Conservation (phyloP, 2,113 vertebrate species). For the Heptranchias perlo region DNA sequence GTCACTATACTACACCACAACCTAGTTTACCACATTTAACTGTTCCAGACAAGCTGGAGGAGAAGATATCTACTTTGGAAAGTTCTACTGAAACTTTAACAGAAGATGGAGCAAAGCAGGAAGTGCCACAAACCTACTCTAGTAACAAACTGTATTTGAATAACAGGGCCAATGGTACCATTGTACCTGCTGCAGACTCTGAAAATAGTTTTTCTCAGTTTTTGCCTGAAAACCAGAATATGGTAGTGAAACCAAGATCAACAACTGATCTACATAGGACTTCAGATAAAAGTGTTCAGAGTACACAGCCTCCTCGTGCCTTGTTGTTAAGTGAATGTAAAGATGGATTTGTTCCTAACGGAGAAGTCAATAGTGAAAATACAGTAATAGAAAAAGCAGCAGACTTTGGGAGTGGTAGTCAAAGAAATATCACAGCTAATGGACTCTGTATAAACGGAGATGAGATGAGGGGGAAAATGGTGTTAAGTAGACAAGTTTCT, state of each 20-base stretch:
- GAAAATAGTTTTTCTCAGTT: constrained; percentile 39
- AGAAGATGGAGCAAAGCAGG: constrained; percentile 62
- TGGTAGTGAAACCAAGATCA: constrained; percentile 51
- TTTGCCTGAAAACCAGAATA: constrained; percentile 50
- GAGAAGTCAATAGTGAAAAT: constrained; percentile 63
- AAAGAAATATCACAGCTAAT: constrained; percentile 50
- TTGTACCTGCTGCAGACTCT: constrained; percentile 39
- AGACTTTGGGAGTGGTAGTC: constrained; percentile 40
- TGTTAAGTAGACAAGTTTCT: constrained; percentile 76
- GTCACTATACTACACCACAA: constrained; percentile 40
- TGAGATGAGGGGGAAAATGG: constrained; percentile 49
- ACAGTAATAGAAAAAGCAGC: constrained; percentile 47
- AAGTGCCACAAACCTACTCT: constrained; percentile 44
- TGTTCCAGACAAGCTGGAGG: constrained; percentile 49
- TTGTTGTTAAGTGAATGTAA: constrained; percentile 69
- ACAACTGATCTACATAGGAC: constrained; percentile 61
- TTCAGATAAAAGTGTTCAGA: constrained; percentile 53
- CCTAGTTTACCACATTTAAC: constrained; percentile 48
- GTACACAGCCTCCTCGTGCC: constrained; percentile 70
- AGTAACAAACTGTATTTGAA: constrained; percentile 44
- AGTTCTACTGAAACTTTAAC: constrained; percentile 78
- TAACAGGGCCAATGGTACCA: constrained; percentile 45
- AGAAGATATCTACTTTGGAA: constrained; percentile 61
- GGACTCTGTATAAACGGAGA: constrained; percentile 65
- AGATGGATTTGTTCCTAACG: constrained; percentile 67